Percentiles rank a stretch among this genome's conserved stretches.
Conservation (phyloP, 2,113 vertebrate species). For the Dasypus novemcinctus region DNA sequence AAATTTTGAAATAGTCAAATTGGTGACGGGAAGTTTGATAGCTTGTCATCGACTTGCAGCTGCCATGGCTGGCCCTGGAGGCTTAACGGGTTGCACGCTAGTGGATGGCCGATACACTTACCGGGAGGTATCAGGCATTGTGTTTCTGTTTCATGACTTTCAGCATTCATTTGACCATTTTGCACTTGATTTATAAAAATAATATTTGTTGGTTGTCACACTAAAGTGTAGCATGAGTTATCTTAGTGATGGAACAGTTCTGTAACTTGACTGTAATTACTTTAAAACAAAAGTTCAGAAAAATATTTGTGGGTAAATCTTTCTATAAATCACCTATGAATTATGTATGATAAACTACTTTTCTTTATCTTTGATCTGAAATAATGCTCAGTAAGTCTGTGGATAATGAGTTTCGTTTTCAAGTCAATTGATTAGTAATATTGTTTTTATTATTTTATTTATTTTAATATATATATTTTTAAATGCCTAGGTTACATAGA, state of each 20-base stretch:
- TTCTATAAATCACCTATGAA: slow-evolving; percentile 4
- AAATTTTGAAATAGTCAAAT: slow-evolving; percentile 98
- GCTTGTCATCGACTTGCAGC: slow-evolving; percentile 95
- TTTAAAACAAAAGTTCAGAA: background rate
- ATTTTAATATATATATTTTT: too few species aligned
- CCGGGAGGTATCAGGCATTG: slow-evolving; percentile 89
- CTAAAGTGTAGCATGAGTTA: background rate
- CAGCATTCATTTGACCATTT: background rate
- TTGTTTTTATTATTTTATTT: too few species aligned
- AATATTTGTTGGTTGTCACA: background rate
- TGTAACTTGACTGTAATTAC: background rate
- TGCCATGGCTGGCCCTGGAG: slow-evolving; percentile 89
- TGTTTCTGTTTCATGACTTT: background rate
- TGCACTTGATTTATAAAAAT: background rate
- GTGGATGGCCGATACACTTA: slow-evolving; percentile 98
- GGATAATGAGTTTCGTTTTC: slow-evolving; percentile 42
- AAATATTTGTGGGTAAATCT: slow-evolving; percentile 2
- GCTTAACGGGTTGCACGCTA: slow-evolving; percentile 89
- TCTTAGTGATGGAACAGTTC: background rate
- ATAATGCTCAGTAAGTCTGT: background rate
- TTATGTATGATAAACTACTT: background rate
- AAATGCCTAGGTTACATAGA: too few species aligned
- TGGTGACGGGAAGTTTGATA: slow-evolving; percentile 96
- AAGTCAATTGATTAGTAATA: background rate
- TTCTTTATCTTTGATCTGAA: slow-evolving; percentile 21